Conservation (phyloP, 2,797 vertebrate species). For the Myotis daubentonii region DNA sequence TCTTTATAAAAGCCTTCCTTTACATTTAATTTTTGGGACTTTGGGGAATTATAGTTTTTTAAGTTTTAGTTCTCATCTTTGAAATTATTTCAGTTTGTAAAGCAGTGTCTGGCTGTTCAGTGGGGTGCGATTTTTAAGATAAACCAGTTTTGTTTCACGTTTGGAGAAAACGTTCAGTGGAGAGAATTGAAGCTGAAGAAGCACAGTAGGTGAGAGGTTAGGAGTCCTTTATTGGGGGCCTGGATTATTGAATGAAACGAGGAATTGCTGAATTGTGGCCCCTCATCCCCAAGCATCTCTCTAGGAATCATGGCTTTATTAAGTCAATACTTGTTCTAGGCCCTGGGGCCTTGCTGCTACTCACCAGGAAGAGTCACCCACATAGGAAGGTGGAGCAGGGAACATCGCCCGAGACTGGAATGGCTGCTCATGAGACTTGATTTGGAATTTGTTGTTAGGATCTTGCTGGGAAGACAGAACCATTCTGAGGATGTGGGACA, state of each 20-base stretch:
- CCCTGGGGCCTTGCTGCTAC: neutral
- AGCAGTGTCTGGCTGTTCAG: neutral
- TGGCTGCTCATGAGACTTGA: neutral
- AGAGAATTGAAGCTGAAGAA: neutral
- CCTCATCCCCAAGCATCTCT: neutral
- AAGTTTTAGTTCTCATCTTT: neutral
- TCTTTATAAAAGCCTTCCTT: neutral
- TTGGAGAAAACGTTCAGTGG: neutral
- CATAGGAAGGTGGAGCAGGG: neutral
- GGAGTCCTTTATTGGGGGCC: neutral
- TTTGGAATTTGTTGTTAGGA: neutral
- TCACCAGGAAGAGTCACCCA: neutral
- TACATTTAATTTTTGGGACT: neutral
- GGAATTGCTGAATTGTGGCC: neutral
- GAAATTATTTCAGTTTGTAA: conserved; percentile 33
- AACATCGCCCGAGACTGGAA: neutral
- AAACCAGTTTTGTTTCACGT: neutral
- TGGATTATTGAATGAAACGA: neutral
- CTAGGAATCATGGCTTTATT: neutral
- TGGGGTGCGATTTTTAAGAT: neutral
- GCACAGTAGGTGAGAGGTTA: neutral
- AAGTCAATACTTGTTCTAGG: neutral
- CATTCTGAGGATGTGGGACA: neutral
- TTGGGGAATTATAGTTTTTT: neutral
- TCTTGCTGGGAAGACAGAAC: neutral